phyloP scores from a whole-genome alignment of 2,113 vertebrate species.

The Uropsilus gracilis region DNA sequence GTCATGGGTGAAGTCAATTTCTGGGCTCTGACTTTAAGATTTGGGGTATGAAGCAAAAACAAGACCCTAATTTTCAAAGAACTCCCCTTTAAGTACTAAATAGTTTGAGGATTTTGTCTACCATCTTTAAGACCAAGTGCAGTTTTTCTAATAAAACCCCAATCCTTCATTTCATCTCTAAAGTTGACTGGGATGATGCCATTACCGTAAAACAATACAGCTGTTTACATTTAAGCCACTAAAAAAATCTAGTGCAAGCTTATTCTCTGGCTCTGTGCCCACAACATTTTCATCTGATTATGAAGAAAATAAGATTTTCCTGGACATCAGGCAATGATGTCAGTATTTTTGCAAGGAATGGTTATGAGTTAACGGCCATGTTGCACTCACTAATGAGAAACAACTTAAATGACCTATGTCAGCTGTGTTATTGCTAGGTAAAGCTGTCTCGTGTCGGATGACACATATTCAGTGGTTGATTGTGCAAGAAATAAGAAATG shows the following conservation, averaged over 20 bases:
- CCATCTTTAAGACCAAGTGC: background rate
- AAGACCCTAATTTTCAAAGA: background rate
- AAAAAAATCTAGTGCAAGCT: background rate
- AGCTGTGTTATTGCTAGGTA: background rate
- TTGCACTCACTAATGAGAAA: background rate
- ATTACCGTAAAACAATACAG: background rate
- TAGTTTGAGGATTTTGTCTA: background rate
- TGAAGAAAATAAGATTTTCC: constrained; percentile 24
- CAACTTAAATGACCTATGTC: background rate
- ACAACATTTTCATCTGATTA: constrained; percentile 33
- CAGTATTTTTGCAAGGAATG: background rate
- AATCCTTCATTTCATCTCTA: constrained; percentile 36
- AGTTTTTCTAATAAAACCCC: constrained; percentile 11
- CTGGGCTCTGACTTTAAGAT: background rate
- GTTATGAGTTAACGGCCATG: background rate
- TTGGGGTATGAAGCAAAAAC: background rate
- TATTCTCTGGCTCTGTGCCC: constrained; percentile 18
- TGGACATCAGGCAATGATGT: background rate
- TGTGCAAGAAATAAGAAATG: background rate
- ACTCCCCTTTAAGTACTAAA: background rate
- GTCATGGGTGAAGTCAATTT: background rate
- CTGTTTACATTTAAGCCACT: constrained; percentile 43
- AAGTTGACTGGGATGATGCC: background rate
- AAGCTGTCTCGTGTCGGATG: background rate
- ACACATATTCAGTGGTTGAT: constrained; percentile 3